These are phyloP conservation scores for Corythornis vintsioides DNA, from an alignment of 2,113 vertebrate genomes.

Conservation along the genomic window DNA sequence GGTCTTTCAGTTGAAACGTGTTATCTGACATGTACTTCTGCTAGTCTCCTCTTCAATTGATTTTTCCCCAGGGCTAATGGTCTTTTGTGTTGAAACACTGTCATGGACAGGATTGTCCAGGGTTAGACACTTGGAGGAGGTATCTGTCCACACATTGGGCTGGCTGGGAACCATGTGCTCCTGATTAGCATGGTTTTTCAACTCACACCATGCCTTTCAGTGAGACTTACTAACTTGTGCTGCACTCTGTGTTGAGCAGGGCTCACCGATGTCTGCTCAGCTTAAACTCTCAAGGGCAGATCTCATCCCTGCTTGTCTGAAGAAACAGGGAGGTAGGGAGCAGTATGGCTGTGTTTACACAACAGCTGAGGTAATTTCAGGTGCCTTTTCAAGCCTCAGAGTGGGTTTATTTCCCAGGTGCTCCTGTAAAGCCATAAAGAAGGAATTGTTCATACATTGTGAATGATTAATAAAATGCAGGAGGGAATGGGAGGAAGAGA, in stretches of 20 bases:
- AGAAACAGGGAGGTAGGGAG: background rate
- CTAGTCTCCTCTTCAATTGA: background rate
- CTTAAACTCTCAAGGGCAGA: background rate
- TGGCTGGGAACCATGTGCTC: background rate
- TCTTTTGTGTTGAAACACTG: background rate
- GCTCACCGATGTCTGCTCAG: rapidly evolving
- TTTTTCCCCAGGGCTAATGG: slow-evolving; percentile 2
- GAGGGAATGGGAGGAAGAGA: background rate
- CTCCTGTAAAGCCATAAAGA: background rate
- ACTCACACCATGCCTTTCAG: background rate
- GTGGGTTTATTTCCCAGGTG: background rate
- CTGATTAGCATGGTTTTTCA: background rate
- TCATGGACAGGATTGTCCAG: background rate
- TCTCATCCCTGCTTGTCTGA: background rate
- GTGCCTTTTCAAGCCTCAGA: background rate
- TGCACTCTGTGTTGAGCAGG: background rate
- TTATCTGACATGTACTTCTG: background rate
- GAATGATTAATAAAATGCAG: background rate
- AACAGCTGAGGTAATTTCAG: background rate
- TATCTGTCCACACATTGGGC: background rate
- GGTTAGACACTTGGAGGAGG: background rate
- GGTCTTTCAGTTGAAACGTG: background rate
- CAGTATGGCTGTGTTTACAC: background rate
- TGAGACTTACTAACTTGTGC: background rate
- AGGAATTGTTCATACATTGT: background rate